Evolutionary conservation across 2,888 invertebrate species (phyloP).

Genomic region (Temnothorax unifasciatus): DNA sequence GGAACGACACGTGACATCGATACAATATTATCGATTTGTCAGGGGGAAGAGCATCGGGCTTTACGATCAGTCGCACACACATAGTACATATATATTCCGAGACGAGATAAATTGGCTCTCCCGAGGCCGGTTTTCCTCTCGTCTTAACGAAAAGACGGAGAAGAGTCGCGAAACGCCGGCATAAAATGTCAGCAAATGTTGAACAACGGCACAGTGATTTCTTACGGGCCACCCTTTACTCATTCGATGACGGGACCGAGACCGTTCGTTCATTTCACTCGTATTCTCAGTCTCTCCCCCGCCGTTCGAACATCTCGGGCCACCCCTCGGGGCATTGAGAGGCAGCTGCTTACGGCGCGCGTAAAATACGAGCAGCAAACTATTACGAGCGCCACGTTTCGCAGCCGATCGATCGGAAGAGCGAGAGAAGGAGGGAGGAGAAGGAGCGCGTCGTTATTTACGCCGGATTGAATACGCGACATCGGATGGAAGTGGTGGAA

Average conservation of each 20-base stretch:
- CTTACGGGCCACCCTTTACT: constrained; percentile 20
- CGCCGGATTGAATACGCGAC: constrained; percentile 55
- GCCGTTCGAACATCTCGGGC: constrained; percentile 19
- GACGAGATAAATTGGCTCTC: constrained; percentile 81
- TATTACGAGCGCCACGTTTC: constrained; percentile 61
- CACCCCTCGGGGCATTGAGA: constrained; percentile 58
- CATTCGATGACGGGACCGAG: constrained; percentile 13
- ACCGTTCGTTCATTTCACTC: constrained; percentile 19
- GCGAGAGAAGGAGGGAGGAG: neutral
- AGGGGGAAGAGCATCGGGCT: constrained; percentile 46
- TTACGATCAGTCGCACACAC: constrained; percentile 75
- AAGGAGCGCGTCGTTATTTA: constrained; percentile 40
- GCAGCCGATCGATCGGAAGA: constrained; percentile 62
- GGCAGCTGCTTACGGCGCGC: constrained; percentile 71
- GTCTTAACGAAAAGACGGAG: neutral
- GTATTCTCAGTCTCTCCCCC: constrained; percentile 10
- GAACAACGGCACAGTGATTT: constrained; percentile 31
- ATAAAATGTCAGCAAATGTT: constrained; percentile 13
- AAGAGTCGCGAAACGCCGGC: neutral
- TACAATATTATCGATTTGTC: constrained; percentile 43
- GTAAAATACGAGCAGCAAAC: constrained; percentile 69
- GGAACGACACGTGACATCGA: constrained; percentile 23
- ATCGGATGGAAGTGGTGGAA: constrained; percentile 47
- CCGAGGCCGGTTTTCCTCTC: neutral
- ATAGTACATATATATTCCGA: constrained; percentile 74